Conservation (phyloP, 2,797 vertebrate species). For the Luscinia megarhynchos region DNA sequence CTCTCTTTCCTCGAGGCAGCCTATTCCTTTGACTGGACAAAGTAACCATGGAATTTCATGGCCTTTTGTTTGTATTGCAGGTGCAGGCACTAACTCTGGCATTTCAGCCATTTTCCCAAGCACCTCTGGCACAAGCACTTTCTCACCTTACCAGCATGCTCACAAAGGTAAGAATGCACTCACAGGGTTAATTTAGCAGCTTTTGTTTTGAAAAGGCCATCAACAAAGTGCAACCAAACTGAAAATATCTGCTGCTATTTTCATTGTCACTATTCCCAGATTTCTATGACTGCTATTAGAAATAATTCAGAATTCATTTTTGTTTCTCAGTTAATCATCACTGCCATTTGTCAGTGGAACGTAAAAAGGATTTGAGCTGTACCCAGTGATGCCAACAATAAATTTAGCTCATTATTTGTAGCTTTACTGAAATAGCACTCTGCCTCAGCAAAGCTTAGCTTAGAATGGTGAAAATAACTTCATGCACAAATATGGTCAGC, state of each 20-base stretch:
- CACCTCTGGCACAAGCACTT: slow-evolving; percentile 86
- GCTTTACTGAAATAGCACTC: neutral
- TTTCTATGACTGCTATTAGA: neutral
- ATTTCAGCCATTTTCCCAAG: slow-evolving; percentile 79
- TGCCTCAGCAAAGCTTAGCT: neutral
- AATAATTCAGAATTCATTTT: neutral
- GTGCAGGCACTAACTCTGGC: slow-evolving; percentile 75
- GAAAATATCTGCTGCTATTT: neutral
- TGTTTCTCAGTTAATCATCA: neutral
- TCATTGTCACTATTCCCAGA: neutral
- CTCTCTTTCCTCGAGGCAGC: neutral
- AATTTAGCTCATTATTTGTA: slow-evolving; percentile 41
- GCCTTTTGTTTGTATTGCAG: slow-evolving; percentile 75
- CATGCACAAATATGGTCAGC: neutral
- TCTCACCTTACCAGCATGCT: slow-evolving; percentile 85
- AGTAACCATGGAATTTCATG: neutral
- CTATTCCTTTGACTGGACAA: neutral
- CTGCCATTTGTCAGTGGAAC: neutral
- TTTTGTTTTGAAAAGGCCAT: neutral
- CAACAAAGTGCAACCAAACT: neutral
- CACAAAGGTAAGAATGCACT: slow-evolving; percentile 86
- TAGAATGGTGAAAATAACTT: neutral
- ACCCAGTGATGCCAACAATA: neutral
- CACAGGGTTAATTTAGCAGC: neutral
- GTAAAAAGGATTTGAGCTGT: neutral